Evolutionary conservation across 2,888 invertebrate species (phyloP).

Genomic region (Lasioglossum leucozonium): DNA sequence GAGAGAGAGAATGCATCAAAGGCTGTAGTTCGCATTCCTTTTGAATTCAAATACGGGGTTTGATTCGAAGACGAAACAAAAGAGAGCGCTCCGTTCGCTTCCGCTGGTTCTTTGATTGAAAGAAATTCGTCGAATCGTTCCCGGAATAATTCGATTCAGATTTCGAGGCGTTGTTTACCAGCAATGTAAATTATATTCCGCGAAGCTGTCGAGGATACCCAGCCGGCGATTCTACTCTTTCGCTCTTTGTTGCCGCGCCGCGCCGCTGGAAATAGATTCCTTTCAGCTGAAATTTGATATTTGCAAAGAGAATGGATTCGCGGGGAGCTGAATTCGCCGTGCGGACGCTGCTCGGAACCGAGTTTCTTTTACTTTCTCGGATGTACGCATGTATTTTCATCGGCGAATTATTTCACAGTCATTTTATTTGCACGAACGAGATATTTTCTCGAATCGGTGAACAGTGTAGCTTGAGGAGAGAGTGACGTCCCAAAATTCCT

Average conservation of each 20-base stretch:
- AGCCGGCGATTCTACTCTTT: background rate
- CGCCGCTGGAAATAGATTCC: background rate
- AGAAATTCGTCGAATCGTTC: background rate
- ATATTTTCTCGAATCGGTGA: background rate
- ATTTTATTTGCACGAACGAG: background rate
- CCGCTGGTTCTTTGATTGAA: background rate
- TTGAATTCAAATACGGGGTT: constrained; percentile 12
- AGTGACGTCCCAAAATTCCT: too few relatives aligned
- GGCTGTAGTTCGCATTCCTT: background rate
- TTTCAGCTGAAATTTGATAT: background rate
- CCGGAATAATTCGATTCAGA: background rate
- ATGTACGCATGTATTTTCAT: background rate
- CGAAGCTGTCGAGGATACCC: background rate
- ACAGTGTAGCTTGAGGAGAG: too few relatives aligned
- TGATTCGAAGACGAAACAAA: background rate
- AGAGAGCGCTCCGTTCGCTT: background rate
- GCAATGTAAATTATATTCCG: constrained; percentile 1
- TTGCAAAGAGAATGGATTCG: background rate
- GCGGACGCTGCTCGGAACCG: background rate
- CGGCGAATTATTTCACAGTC: background rate
- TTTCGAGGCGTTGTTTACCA: background rate
- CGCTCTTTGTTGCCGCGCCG: background rate
- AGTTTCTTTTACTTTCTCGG: background rate
- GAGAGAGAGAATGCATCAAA: background rate
- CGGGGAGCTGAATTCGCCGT: background rate